Evolutionary conservation across 2,113 vertebrate species (phyloP).

Genomic region (Callithrix jacchus): DNA sequence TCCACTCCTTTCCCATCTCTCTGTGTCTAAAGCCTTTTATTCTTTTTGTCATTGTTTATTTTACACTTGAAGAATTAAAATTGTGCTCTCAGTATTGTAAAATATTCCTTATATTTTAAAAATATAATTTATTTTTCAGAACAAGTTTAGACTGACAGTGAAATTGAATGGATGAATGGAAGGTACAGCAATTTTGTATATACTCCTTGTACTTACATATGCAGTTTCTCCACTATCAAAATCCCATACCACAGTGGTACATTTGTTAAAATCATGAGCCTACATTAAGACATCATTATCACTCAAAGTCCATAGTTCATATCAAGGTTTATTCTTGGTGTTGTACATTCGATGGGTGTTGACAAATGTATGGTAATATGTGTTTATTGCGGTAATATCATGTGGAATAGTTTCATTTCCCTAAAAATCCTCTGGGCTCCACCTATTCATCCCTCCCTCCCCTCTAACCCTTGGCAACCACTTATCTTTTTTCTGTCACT

Average conservation of each 20-base stretch:
- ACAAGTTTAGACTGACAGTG: neutral
- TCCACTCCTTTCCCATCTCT: neutral
- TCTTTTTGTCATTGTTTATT: neutral
- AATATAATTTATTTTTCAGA: neutral
- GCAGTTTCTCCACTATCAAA: neutral
- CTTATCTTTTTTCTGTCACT: neutral
- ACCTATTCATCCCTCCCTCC: neutral
- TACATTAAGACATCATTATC: neutral
- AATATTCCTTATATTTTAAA: neutral
- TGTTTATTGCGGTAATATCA: neutral
- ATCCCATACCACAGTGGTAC: neutral
- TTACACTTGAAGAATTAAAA: slow-evolving; percentile 3
- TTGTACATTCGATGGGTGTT: neutral
- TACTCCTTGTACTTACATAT: accelerated
- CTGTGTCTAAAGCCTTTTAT: neutral
- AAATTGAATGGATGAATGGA: neutral
- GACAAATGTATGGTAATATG: neutral
- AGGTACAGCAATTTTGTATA: neutral
- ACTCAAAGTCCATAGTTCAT: neutral
- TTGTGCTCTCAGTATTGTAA: neutral
- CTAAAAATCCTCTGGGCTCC: neutral
- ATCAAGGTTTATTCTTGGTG: neutral
- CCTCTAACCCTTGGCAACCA: neutral
- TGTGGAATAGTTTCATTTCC: neutral
- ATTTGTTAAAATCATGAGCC: neutral